Base-by-base conservation (phyloP, 1,140 invertebrate genomes). In the Drosophila guanche region DNA sequence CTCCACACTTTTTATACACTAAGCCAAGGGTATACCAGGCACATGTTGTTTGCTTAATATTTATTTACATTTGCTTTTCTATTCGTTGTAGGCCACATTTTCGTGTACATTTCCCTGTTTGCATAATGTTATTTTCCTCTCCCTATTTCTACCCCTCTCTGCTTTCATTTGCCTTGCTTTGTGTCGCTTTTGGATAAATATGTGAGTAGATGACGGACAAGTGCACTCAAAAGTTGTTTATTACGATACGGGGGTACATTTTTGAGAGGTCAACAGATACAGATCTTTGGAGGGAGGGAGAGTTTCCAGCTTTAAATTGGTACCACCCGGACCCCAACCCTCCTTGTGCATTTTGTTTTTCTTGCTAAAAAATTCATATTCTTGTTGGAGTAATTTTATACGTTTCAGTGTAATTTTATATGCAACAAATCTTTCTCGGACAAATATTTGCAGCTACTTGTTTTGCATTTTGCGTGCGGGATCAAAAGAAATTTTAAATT, bases 401-500 rank as follows among this genome's bases (percentile, higher is more conserved):
- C 70, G 33, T 23, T 7, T 23, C 25, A 29, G 42, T 78, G 81
- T 81, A 86, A 86, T 78, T 78, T 77, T 86, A 86, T 72, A 86
- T 86, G 67, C 66, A 53, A 20, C 16, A 60, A 75, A 69, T 61
- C 12, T 50, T 33, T 14, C 27, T 20, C 56, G 16, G 16, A 37
- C 10, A 12, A 61, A 61, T 68, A 68, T 62, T 54, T 59, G 57
- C 43, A 62, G 58, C 73, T 76, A 88, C 83, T 81, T 67, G 68
- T 77, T 37, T 70, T 51, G 48, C 23, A 67, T 67, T 66, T 66
- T 67, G 63, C 48, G 61, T 67, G 61, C 62, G 62, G 33, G 65
- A 68, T 68, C 65, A 68, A 68, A 68, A 56, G 65, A 65, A 80
- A 81, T 65, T 73, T 84, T 68, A 80, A 79, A 85, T 85, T 68